Evolutionary conservation across 2,888 invertebrate genomes (phyloP), one percentile per base, ranked within the genome.

Genomic region (Synanthedon myopaeformis): DNA sequence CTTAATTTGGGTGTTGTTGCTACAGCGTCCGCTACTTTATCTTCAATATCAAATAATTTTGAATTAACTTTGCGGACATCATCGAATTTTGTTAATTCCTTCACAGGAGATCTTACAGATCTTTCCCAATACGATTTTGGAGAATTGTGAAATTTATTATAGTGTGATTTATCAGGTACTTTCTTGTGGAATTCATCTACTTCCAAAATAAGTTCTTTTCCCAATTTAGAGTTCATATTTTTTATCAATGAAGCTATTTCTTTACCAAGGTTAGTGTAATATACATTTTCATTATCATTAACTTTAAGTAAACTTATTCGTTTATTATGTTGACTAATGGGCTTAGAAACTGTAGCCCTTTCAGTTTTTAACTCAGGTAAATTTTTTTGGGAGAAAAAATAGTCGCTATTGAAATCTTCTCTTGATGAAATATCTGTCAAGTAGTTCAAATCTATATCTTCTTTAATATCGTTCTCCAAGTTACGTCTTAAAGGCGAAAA

Each of bases 191-290:
- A 53, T 54, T 63, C 62, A 57, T 73, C 69, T 55, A 74, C 61
- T 62, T 76, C 67, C 53, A 73, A 65, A 56, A 72, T 67, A 10
- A 74, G 60, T 63, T 75, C 66, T n/a, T 61, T 62, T 41, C 70
- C 63, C 42, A 68, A 65, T 53, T 67, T 64, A 6, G 63, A 55
- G 55, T 82, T 76, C 52, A 76, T 64, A 28, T 71, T 74, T 52
- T 79, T 72, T 58, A 86, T 79, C 58, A 85, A 65, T 10, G 75
- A 63, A 45, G 86, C 86, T 67, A 85, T 86, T 73, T 83, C 76
- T 60, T 74, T 75, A 6, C 86, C 86, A 49, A 86, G 65, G 28
- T 78, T 78, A 52, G 71, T 68, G 56, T 82, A 86, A 57, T 77
- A 82, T 4, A 58, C 53, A 53, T 82, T 78, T 51, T 78, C 79